Base-by-base conservation (phyloP, 1,140 invertebrate genomes). In the Catajapyx aquilonaris region DNA sequence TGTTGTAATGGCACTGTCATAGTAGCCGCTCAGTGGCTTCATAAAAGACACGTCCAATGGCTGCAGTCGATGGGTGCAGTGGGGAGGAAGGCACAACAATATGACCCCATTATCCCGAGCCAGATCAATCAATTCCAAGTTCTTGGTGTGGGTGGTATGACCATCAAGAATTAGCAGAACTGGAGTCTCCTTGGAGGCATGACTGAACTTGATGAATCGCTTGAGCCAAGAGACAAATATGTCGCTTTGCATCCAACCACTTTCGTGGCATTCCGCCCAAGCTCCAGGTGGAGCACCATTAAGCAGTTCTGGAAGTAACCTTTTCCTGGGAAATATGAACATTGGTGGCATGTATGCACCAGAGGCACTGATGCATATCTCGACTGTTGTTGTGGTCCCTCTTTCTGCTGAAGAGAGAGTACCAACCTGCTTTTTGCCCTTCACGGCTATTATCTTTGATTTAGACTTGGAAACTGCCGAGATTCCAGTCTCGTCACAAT, bases 11-110 rank as follows among this genome's bases (percentile, higher is more conserved):
- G n/a, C n/a, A n/a, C n/a, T n/a, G n/a, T 49, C 64, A 64, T 52
- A 44, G 40, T 44, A 50, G 4, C 31, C 37, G 28, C 48, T 57
- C 20, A 57, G 45, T 3, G 53, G 52, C 32, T 42, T 46, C 44
- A 48, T 53, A 20, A 56, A 44, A 5, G 28, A 39, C 5, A 48
- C 48, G 42, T 60, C 56, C n/a, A 58, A 40, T 4, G 53, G 53
- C 40, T 61, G 56, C 22, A 61, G 39, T 40, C 48, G 45, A 39
- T 61, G 56, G 11, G 49, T 54, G 37, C 46, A 48, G 36, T 56
- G 53, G 20, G 54, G 50, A 10, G 39, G 51, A 40, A n/a, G n/a
- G n/a, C n/a, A n/a, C n/a, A n/a, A n/a, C n/a, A n/a, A n/a, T n/a
- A n/a, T n/a, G n/a, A n/a, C n/a, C n/a, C n/a, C n/a, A n/a, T n/a